These are phyloP conservation scores for Drosophila koepferae DNA, from an alignment of 2,888 invertebrate genomes.

Conservation along the genomic window DNA sequence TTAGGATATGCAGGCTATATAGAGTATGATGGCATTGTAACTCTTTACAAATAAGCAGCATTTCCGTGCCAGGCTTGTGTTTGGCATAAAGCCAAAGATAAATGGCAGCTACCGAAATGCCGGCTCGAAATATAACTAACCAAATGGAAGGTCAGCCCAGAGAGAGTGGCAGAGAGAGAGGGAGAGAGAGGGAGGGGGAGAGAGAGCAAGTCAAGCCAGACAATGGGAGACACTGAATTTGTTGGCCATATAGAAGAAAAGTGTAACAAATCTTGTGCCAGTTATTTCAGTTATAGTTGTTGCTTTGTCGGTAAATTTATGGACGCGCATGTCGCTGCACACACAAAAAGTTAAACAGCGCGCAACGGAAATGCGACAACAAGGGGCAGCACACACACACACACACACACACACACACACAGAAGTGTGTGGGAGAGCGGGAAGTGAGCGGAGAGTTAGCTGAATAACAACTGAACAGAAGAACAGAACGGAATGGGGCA, in stretches of 20 bases:
- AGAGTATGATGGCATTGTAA: constrained; percentile 55
- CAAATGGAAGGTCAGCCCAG: constrained; percentile 60
- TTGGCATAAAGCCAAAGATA: constrained; percentile 79
- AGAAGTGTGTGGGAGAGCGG: background rate
- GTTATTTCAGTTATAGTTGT: constrained; percentile 56
- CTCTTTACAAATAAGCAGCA: constrained; percentile 77
- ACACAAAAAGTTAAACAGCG: constrained; percentile 81
- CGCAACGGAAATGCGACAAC: constrained; percentile 78
- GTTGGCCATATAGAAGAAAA: constrained; percentile 42
- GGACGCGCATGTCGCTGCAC: constrained; percentile 77
- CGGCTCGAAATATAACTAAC: constrained; percentile 64
- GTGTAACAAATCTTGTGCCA: constrained; percentile 71
- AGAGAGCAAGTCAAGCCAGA: constrained; percentile 9
- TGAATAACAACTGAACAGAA: background rate
- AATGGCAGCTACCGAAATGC: constrained; percentile 74
- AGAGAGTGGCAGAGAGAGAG: no score
- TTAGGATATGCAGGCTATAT: constrained; percentile 21
- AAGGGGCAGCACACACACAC: background rate
- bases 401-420: background rate
- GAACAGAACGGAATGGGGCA: background rate
- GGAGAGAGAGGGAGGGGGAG: background rate
- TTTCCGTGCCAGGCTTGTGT: constrained; percentile 68
- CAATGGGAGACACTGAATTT: constrained; percentile 33
- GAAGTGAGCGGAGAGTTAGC: background rate
- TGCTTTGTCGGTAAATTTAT: constrained; percentile 68